phyloP scores from a whole-genome alignment of 2,113 vertebrate species.

The Rhynchomys soricoides region DNA sequence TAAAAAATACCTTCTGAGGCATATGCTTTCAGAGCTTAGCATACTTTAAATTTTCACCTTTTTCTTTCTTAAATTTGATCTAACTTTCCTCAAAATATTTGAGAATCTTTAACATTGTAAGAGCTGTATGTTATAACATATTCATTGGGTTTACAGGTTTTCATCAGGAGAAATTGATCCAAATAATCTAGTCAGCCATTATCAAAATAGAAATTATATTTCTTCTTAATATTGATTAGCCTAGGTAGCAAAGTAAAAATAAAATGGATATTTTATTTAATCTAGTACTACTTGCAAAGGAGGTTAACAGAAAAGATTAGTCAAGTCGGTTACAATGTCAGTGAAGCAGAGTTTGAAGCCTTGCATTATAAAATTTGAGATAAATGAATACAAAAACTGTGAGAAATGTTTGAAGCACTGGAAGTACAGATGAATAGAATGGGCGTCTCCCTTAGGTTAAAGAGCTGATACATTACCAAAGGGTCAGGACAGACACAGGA shows the following conservation, averaged over 20 bases:
- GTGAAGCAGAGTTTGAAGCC: neutral
- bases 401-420: neutral
- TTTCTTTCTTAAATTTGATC: slow-evolving; percentile 7
- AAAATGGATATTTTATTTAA: slow-evolving; percentile 29
- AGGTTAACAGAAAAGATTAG: slow-evolving; percentile 28
- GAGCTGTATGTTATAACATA: neutral
- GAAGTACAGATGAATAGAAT: neutral
- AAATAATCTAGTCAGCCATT: slow-evolving; percentile 17
- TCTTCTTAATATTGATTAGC: slow-evolving; percentile 1
- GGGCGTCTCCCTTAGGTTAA: neutral
- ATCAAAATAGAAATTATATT: slow-evolving; percentile 18
- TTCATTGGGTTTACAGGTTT: neutral
- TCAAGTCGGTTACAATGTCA: neutral
- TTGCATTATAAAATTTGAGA: slow-evolving; percentile 45
- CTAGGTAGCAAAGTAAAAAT: slow-evolving; percentile 11
- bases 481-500: neutral
- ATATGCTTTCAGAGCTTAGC: neutral
- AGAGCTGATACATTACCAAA: neutral
- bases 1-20: slow-evolving; percentile 5
- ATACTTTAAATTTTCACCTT: neutral
- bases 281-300: neutral
- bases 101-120: neutral
- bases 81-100: neutral
- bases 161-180: neutral
- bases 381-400: neutral